Evolutionary conservation across 2,888 invertebrate genomes (phyloP).

Genomic region (Patella ulyssiponensis): DNA sequence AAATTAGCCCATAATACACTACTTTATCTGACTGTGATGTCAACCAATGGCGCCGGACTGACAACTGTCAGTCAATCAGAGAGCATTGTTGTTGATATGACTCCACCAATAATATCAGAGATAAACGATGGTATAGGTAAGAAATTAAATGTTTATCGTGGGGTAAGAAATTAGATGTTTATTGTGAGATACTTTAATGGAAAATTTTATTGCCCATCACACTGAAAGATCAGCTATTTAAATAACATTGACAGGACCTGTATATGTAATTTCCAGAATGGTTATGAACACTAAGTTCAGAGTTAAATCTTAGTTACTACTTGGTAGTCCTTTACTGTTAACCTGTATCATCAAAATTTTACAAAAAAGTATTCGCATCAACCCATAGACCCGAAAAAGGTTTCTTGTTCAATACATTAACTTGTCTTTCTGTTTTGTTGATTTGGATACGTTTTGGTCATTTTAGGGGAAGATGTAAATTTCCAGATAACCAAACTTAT

Average conservation of each 20-base stretch:
- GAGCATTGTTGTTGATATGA: conserved; percentile 48
- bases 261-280: too few relatives aligned
- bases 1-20: conserved; percentile 45
- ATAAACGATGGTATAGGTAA: conserved; percentile 47
- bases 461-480: conserved; percentile 38
- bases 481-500: conserved; percentile 30
- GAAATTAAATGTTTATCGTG: neutral
- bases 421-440: too few relatives aligned
- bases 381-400: neutral
- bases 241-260: too few relatives aligned
- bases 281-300: too few relatives aligned
- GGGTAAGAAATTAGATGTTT: neutral
- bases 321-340: neutral
- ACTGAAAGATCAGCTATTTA: too few relatives aligned
- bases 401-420: too few relatives aligned
- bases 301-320: neutral
- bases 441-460: too few relatives aligned
- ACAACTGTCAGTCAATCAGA: conserved; percentile 43
- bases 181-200: neutral
- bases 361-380: neutral
- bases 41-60: conserved; percentile 49
- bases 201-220: too few relatives aligned
- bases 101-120: conserved; percentile 42
- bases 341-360: too few relatives aligned
- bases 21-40: conserved; percentile 52